Conservation (phyloP, 2,888 invertebrate genomes). For the Polyploca ridens region DNA sequence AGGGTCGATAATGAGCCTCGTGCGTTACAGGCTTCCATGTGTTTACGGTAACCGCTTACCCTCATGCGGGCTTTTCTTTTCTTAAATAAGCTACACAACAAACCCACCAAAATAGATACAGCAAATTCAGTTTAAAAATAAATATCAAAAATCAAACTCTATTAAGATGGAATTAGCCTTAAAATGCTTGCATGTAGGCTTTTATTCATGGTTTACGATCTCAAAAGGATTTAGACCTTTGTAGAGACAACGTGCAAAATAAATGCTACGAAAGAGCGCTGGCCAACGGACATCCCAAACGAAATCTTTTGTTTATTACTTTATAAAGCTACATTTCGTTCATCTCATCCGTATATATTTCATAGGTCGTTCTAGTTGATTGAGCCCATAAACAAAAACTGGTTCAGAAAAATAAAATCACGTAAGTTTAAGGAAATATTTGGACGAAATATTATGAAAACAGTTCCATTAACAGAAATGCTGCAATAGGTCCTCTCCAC, state of each 20-base stretch:
- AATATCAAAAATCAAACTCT: no score
- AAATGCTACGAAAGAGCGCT: slow-evolving; percentile 20
- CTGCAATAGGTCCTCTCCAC: no score
- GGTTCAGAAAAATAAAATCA: slow-evolving; percentile 15
- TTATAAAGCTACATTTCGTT: slow-evolving; percentile 52
- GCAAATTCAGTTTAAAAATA: no score
- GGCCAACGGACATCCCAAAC: slow-evolving; percentile 5
- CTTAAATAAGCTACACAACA: no score
- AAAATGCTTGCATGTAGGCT: slow-evolving; percentile 29
- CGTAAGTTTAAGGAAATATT: no score
- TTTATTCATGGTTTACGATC: slow-evolving; percentile 30
- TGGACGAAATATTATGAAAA: no score
- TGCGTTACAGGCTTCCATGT: no score
- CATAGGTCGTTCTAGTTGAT: slow-evolving; percentile 52
- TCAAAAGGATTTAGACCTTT: slow-evolving; percentile 22
- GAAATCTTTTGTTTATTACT: slow-evolving; percentile 44
- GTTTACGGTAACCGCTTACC: no score
- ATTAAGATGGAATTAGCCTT: no score
- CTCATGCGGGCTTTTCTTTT: no score
- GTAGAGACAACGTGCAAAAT: slow-evolving; percentile 23
- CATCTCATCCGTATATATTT: slow-evolving; percentile 41
- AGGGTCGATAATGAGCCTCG: no score
- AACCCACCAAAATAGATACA: slow-evolving; percentile 21
- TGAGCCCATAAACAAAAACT: slow-evolving; percentile 44
- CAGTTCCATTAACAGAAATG: no score